Evolutionary conservation across 64 coral and sea anemone species (phyloP).

Genomic region (Cladopsammia gracilis): DNA sequence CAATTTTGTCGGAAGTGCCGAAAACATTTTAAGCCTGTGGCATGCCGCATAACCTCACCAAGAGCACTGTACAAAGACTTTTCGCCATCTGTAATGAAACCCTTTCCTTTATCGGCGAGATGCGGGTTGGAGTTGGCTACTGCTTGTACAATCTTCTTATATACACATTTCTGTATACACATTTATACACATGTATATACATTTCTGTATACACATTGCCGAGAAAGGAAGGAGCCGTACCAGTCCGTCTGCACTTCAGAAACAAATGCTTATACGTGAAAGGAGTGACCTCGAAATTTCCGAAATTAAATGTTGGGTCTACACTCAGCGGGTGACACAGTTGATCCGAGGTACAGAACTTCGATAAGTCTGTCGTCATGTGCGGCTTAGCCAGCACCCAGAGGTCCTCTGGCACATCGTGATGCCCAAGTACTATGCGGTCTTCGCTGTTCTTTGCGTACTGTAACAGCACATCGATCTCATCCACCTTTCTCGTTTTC

Average conservation of each 20-base stretch:
- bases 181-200: no score
- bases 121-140: neutral
- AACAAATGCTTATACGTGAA: slow-evolving; percentile 46
- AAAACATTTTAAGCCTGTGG: slow-evolving; percentile 31
- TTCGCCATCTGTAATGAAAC: slow-evolving; percentile 35
- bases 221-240: neutral
- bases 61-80: neutral
- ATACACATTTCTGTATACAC: neutral
- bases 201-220: slow-evolving; percentile 23
- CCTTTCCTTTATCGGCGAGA: neutral
- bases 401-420: slow-evolving; percentile 48
- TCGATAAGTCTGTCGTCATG: neutral
- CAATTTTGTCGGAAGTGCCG: neutral
- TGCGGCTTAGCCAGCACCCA: slow-evolving; percentile 31
- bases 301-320: slow-evolving; percentile 44
- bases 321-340: slow-evolving; percentile 36
- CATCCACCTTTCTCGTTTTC: slow-evolving; percentile 23
- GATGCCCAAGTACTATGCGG: slow-evolving; percentile 37
- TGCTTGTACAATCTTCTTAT: neutral
- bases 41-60: neutral
- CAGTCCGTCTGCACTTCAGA: slow-evolving; percentile 39
- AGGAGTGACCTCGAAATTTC: slow-evolving; percentile 34
- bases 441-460: slow-evolving; percentile 46
- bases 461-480: slow-evolving; percentile 41
- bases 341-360: slow-evolving; percentile 15